Evolutionary conservation across 2,888 invertebrate genomes (phyloP), one percentile per base, ranked within the genome.

Genomic region (Gonocerus acuteangulatus): DNA sequence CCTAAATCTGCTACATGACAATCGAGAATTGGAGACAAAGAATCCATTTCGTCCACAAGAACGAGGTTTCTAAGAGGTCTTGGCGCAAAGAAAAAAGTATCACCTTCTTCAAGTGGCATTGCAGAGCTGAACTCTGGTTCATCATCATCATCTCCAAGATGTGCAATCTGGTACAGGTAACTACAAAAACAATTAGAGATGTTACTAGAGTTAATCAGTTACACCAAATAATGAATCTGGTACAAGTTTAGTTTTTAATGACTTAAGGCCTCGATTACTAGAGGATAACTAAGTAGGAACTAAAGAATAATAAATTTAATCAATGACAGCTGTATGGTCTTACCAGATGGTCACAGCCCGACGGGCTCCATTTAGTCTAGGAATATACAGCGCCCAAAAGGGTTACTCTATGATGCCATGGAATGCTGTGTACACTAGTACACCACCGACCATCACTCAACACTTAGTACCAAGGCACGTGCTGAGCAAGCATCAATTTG

Each of bases 121-220:
- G 95, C 94, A 15, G 95, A 95, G 74, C 95, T 95, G 74, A 99
- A 99, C 73, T 97, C 96, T 0, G 96, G 91, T 72, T 99, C 97
- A 74, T 96, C 97, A 73, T 99, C 97, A 72, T 97, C 96, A 76
- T 99, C 97, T 42, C 97, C 99, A 69, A 99, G 79, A 77, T 95
- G 95, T n/a, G 97, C 95, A 72, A 99, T 99, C 80, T 99, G 97
- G 73, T 97, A 99, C 16, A 99, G 76, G 72, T 92, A 95, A 74
- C 95, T 95, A 74, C 4, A 54, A 54, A 23, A 39, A 39, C 4
- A n/a, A n/a, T n/a, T n/a, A n/a, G n/a, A n/a, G n/a, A n/a, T n/a
- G n/a, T n/a, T n/a, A n/a, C n/a, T n/a, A n/a, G n/a, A n/a, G n/a
- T n/a, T n/a, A n/a, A n/a, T n/a, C n/a, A n/a, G n/a, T n/a, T 7